Percentiles rank a stretch among this genome's conserved stretches.
Conservation (phyloP, 2,888 invertebrate genomes). For the Portevinia maculata region DNA sequence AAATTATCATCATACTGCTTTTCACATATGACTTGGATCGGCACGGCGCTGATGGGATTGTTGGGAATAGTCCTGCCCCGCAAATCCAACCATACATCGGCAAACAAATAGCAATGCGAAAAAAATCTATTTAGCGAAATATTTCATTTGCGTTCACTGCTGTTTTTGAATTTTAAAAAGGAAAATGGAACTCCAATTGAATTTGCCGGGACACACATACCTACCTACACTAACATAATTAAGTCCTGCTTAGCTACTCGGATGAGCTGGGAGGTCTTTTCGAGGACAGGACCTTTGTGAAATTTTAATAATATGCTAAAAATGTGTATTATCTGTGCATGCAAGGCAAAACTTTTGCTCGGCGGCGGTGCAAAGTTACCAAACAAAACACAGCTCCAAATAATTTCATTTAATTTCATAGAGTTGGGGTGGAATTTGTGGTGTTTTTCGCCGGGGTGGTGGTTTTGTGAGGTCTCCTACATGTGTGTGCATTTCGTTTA, state of each 20-base stretch:
- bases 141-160: conserved; percentile 70
- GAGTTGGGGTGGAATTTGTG: background rate
- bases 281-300: conserved; percentile 68
- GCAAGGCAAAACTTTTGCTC: conserved; percentile 70
- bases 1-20: conserved; percentile 60
- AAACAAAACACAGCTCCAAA: conserved; percentile 73
- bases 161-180: conserved; percentile 72
- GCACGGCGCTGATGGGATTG: conserved; percentile 15
- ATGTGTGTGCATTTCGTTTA: conserved; percentile 74
- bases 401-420: conserved; percentile 59
- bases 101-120: conserved; percentile 60
- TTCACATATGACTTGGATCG: conserved; percentile 24
- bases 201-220: conserved; percentile 52
- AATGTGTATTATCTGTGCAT: conserved; percentile 73
- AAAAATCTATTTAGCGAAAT: conserved; percentile 72
- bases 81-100: conserved; percentile 40
- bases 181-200: conserved; percentile 69
- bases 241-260: conserved; percentile 66
- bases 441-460: conserved; percentile 6
- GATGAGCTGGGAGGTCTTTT: conserved; percentile 62
- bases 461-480: conserved; percentile 61
- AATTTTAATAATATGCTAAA: conserved; percentile 73
- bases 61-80: conserved; percentile 35
- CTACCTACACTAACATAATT: conserved; percentile 62
- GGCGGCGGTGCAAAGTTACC: conserved; percentile 67